Evolutionary conservation across 2,888 invertebrate genomes (phyloP).

Genomic region (Leucophenga montana): DNA sequence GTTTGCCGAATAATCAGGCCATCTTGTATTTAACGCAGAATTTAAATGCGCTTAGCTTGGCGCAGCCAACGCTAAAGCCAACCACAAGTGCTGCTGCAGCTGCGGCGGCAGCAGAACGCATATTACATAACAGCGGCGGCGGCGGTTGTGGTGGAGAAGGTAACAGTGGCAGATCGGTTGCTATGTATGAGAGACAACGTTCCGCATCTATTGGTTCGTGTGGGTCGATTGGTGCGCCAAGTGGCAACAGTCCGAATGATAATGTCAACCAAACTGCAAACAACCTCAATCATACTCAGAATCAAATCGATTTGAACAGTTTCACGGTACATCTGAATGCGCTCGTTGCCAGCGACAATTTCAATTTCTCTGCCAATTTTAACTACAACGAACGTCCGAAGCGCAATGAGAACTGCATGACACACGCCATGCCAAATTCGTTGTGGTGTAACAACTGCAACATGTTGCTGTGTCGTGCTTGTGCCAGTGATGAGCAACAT

Average conservation of each 20-base stretch:
- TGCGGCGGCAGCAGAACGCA: not conserved
- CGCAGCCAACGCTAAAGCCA: conserved; percentile 52
- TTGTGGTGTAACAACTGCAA: conserved; percentile 82
- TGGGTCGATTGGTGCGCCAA: conserved; percentile 39
- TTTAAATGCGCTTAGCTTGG: conserved; percentile 75
- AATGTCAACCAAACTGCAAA: conserved; percentile 25
- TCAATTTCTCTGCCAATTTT: not conserved
- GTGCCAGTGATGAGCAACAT: conserved; percentile 79
- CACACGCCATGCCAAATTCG: conserved; percentile 82
- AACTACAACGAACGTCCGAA: conserved; percentile 34
- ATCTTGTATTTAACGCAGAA: conserved; percentile 80
- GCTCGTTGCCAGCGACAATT: conserved; percentile 40
- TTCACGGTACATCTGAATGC: no score
- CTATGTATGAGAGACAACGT: conserved; percentile 40
- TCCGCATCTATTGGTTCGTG: conserved; percentile 48
- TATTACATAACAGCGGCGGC: not conserved
- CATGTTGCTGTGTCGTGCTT: conserved; percentile 79
- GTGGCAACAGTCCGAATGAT: conserved; percentile 14
- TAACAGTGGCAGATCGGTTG: conserved; percentile 15
- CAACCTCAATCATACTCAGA: not conserved
- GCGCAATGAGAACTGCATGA: conserved; percentile 78
- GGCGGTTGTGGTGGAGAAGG: not conserved
- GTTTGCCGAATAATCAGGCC: conserved; percentile 80
- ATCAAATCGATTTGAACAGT: not conserved
- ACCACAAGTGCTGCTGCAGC: not conserved